Evolutionary conservation across 2,113 vertebrate species (phyloP).

Genomic region (Myiozetetes cayanensis): DNA sequence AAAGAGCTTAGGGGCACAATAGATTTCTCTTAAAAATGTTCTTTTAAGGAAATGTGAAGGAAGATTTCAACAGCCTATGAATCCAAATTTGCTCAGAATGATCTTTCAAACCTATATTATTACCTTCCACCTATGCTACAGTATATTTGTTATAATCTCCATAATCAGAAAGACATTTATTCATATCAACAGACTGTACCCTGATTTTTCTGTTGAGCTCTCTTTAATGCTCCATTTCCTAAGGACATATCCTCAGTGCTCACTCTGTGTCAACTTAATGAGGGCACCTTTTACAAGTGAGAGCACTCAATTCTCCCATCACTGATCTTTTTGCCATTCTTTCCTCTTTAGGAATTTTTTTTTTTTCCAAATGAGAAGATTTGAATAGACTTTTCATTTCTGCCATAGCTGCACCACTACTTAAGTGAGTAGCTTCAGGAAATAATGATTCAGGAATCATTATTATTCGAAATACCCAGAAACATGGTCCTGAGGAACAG

Average conservation of each 20-base stretch:
- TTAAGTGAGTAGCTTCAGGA: not conserved
- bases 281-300: not conserved
- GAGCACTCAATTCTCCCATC: not conserved
- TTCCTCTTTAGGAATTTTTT: not conserved
- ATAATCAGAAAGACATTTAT: not conserved
- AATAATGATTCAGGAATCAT: not conserved
- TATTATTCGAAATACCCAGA: not conserved
- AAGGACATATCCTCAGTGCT: not conserved
- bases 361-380: not conserved
- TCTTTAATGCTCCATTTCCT: not conserved
- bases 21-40: not conserved
- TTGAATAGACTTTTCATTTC: not conserved
- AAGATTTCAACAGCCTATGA: slow-evolving; percentile 3
- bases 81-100: not conserved
- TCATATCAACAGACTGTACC: not conserved
- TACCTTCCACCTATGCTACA: not conserved
- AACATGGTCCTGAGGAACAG: not conserved
- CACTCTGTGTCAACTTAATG: not conserved
- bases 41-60: slow-evolving; percentile 3
- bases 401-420: not conserved
- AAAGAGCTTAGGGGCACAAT: not conserved
- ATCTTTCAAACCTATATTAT: not conserved
- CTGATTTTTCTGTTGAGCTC: not conserved
- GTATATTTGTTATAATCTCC: not conserved
- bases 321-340: not conserved